Conservation (phyloP, 2,797 vertebrate genomes). For the Pseudocheirus occidentalis region DNA sequence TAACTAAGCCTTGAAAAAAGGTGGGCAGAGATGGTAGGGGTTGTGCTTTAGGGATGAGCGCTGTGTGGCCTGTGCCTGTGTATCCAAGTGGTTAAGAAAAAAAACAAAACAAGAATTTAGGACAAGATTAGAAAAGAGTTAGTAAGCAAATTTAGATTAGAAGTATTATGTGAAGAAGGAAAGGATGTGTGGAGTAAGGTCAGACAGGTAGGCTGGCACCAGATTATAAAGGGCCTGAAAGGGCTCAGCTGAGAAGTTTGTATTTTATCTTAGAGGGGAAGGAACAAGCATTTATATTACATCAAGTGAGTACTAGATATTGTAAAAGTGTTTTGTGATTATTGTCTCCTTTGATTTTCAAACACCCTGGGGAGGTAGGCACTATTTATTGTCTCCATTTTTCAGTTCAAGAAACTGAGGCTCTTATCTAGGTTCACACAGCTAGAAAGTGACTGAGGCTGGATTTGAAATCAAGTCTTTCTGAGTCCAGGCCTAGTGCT, state of each 20-base stretch:
- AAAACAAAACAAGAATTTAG: not conserved
- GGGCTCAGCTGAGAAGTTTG: not conserved
- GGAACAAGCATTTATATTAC: not conserved
- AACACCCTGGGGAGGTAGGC: not conserved
- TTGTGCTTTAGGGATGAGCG: not conserved
- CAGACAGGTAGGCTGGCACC: not conserved
- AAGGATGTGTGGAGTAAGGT: not conserved
- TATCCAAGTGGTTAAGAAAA: not conserved
- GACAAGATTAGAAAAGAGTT: not conserved
- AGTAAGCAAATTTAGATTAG: not conserved
- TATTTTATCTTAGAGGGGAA: not conserved
- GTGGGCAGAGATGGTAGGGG: not conserved
- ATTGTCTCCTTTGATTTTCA: not conserved
- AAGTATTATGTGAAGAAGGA: not conserved
- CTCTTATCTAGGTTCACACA: not conserved
- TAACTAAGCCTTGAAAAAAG: not conserved
- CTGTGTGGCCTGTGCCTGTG: not conserved
- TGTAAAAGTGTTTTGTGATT: not conserved
- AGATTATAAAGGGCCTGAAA: not conserved
- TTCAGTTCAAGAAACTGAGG: not conserved
- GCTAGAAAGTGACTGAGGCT: not conserved
- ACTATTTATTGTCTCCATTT: not conserved
- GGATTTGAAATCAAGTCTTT: not conserved
- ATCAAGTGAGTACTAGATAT: not conserved
- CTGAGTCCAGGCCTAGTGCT: not conserved